Evolutionary conservation across 1,140 invertebrate genomes (phyloP).

Genomic region (Gonatopus flavifemur): DNA sequence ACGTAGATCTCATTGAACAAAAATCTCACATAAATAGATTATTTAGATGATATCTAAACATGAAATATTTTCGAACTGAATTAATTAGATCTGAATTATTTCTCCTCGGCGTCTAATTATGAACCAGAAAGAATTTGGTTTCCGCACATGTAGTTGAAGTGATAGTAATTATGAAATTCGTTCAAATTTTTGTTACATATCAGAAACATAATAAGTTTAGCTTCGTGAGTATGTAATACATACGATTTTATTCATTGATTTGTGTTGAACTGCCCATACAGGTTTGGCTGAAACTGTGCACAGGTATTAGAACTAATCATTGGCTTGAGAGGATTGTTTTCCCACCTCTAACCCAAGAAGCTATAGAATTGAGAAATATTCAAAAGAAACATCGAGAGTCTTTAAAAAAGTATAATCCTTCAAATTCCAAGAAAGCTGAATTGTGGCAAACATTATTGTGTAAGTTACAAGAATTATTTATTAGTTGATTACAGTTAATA

Average conservation of each 20-base stretch:
- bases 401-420: slow-evolving; percentile 21
- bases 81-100: no score
- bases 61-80: no score
- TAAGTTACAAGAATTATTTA: no score
- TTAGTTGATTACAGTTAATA: no score
- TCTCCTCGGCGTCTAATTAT: no score
- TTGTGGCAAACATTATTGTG: slow-evolving; percentile 36
- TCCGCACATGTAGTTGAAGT: neutral
- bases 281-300: slow-evolving; percentile 34
- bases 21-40: no score
- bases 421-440: slow-evolving; percentile 19
- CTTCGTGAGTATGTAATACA: neutral
- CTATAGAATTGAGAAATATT: slow-evolving; percentile 34
- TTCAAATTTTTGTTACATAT: neutral
- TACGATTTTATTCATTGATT: neutral
- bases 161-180: neutral
- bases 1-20: no score
- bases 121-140: neutral
- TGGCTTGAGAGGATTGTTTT: slow-evolving; percentile 40
- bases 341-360: slow-evolving; percentile 35
- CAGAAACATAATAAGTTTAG: slow-evolving; percentile 1
- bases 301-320: slow-evolving; percentile 23
- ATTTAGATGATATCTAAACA: no score
- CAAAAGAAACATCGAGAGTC: slow-evolving; percentile 36
- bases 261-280: slow-evolving; percentile 19